Evolutionary conservation across 2,888 invertebrate species (phyloP), one percentile per base, ranked within the genome.

Genomic region (Octonoba sinensis): DNA sequence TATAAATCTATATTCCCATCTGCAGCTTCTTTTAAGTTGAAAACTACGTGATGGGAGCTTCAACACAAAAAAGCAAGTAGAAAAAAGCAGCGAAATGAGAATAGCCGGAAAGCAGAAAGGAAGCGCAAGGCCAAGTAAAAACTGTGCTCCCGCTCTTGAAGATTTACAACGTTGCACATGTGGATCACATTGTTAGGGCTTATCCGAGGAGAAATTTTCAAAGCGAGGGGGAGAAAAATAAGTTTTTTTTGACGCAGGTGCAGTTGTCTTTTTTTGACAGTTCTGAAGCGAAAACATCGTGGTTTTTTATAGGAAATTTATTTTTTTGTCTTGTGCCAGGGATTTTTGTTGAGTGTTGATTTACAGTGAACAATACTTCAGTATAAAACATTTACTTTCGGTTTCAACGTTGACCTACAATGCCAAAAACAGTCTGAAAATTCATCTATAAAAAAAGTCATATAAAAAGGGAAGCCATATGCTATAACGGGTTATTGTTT

Each of bases 1-100:
- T 62, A 65, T 71, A 78, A 47, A 70, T 69, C 62, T 78, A 71
- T 71, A 66, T 78, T 77, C 65, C 44, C n/a, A 49, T 13, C 71
- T 59, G 46, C 65, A 65, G 65, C 66, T 57, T 16, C 59, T 70
- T 71, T 59, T 78, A 78, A 65, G 65, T 46, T 57, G 65, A 71
- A 78, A 78, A 65, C 36, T 78, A 78, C 77, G 77, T 78, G 77
- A 71, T 65, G 65, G 54, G 77, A 18, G 64, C 66, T 71, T 20
- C 56, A 65, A 66, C 65, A 74, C 66, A 74, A 66, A 64, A 62
- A 62, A 36, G 56, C 12, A 18, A 56, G 12, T 36, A n/a, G 22
- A 56, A 16, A 27, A 67, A 67, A 46, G 18, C 54, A 67, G 49
- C 1, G 49, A 36, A 22, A 18, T 64, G 59, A 66, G 57, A 54